phyloP scores from a whole-genome alignment of 2,888 invertebrate species.

The Callyntrura sp. region DNA sequence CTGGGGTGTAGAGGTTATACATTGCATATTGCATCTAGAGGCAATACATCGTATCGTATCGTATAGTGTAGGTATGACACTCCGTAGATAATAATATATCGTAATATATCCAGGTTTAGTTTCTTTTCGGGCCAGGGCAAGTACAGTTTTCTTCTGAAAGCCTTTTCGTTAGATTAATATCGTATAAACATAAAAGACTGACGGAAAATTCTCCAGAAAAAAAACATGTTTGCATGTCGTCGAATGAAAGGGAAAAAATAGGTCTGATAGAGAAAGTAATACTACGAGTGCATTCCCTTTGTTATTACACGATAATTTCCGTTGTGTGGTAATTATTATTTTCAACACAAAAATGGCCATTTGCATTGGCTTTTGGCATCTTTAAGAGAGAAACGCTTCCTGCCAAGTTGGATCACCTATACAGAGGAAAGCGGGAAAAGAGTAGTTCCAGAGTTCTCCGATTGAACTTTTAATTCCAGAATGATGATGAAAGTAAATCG shows the following conservation, averaged over 20 bases:
- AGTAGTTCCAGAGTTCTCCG: not conserved
- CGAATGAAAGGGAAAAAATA: not conserved
- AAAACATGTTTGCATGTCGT: constrained; percentile 28
- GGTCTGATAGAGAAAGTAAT: not conserved
- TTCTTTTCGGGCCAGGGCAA: not conserved
- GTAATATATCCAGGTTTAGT: too few relatives aligned
- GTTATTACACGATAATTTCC: constrained; percentile 17
- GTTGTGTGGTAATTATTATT: constrained; percentile 21
- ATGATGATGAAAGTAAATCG: not conserved
- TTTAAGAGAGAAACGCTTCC: constrained; percentile 34
- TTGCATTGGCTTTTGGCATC: constrained; percentile 25
- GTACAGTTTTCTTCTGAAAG: not conserved
- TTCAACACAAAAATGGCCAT: constrained; percentile 36
- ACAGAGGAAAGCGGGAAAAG: not conserved
- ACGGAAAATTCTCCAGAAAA: not conserved
- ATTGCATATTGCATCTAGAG: too few relatives aligned
- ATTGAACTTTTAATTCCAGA: not conserved
- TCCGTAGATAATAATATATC: too few relatives aligned
- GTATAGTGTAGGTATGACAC: too few relatives aligned
- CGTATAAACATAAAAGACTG: constrained; percentile 1
- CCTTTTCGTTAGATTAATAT: not conserved
- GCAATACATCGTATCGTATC: too few relatives aligned
- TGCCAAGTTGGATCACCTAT: not conserved
- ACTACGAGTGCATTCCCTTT: not conserved
- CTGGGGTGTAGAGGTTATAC: too few relatives aligned